Conservation (phyloP, 2,888 invertebrate genomes). For the Metalampra italica region DNA sequence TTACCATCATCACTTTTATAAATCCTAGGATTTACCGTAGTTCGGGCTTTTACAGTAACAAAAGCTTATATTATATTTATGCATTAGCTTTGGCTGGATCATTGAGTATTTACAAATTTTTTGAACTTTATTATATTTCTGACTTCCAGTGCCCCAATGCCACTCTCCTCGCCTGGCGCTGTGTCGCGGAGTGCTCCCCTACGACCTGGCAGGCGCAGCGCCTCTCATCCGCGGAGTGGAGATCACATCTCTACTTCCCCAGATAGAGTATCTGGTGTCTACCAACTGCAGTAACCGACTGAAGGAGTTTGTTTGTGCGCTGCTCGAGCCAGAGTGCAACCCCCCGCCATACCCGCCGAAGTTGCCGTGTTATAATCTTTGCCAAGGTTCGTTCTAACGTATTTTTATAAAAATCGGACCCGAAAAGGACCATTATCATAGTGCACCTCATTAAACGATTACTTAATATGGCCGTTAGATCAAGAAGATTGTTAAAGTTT, state of each 20-base stretch:
- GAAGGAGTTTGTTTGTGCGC: slow-evolving; percentile 80
- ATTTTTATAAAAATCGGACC: no score
- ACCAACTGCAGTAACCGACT: slow-evolving; percentile 82
- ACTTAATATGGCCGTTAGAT: no score
- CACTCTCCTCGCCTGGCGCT: slow-evolving; percentile 70
- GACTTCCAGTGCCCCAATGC: slow-evolving; percentile 62
- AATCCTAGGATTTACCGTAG: no score
- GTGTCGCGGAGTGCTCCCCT: slow-evolving; percentile 83
- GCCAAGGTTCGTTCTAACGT: slow-evolving; percentile 77
- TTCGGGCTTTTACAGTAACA: no score
- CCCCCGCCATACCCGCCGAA: slow-evolving; percentile 77
- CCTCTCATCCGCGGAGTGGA: slow-evolving; percentile 54
- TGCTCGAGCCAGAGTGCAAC: slow-evolving; percentile 83
- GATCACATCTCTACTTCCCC: slow-evolving; percentile 63
- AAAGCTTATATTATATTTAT: no score
- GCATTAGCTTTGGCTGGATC: no score
- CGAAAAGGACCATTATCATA: no score
- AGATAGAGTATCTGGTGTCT: slow-evolving; percentile 79
- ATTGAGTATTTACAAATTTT: no score
- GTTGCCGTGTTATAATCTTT: slow-evolving; percentile 81
- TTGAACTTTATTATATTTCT: not conserved
- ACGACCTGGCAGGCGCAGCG: slow-evolving; percentile 79
- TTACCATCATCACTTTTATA: no score
- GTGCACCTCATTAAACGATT: no score
- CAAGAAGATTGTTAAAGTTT: no score